These are phyloP conservation scores for Lobophora halterata DNA, from an alignment of 2,888 invertebrate genomes.

Conservation along the genomic window DNA sequence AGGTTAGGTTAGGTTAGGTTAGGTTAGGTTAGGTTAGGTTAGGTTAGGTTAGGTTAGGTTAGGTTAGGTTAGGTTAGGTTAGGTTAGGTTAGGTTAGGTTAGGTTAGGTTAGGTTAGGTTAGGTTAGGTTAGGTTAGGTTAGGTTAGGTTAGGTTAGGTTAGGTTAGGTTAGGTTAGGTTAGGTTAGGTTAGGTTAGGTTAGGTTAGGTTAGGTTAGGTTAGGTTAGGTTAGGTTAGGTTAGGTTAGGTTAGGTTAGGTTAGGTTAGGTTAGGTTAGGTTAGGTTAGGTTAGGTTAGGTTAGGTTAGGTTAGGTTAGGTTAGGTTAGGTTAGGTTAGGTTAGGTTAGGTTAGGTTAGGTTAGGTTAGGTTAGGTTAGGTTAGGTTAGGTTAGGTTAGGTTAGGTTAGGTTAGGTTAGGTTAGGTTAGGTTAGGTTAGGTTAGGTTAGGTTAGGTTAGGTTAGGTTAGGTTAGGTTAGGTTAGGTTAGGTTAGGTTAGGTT, in stretches of 20 bases:
- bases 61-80: too few species aligned
- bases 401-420: constrained; percentile 20
- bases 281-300: constrained; percentile 12
- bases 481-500: constrained; percentile 25
- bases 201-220: constrained; percentile 9
- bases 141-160: too few species aligned
- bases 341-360: constrained; percentile 22
- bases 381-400: constrained; percentile 25
- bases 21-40: too few species aligned
- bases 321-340: constrained; percentile 8
- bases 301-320: constrained; percentile 10
- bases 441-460: constrained; percentile 21
- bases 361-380: constrained; percentile 25
- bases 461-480: constrained; percentile 27
- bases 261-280: constrained; percentile 9
- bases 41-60: too few species aligned
- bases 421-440: constrained; percentile 21
- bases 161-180: constrained; percentile 8
- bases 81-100: too few species aligned
- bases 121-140: too few species aligned
- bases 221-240: constrained; percentile 8
- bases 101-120: too few species aligned
- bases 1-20: too few species aligned
- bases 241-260: constrained; percentile 8
- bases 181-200: constrained; percentile 9